Percentiles rank a stretch among this genome's conserved stretches.
phyloP scores from a whole-genome alignment of 2,113 vertebrate genomes.

The Tychaedon coryphoeus region DNA sequence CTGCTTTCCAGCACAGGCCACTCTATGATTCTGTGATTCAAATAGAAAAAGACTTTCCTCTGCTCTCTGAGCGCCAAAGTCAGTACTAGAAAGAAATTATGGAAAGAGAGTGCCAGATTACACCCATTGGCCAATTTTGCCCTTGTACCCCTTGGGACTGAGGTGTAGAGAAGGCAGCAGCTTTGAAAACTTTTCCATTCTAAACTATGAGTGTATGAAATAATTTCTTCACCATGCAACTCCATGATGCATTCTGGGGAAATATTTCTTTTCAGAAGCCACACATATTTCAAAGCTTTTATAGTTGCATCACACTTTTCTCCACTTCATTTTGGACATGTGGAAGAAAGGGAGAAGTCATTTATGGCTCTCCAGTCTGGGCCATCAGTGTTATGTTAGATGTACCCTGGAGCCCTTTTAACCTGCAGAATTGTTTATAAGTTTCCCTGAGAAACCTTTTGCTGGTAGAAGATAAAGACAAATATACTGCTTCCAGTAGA shows the following conservation, averaged over 20 bases:
- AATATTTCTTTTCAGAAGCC: background rate
- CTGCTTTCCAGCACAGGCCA: background rate
- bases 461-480: background rate
- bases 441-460: background rate
- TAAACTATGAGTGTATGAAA: background rate
- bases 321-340: background rate
- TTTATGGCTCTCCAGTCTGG: background rate
- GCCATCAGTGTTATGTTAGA: background rate
- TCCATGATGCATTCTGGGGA: background rate
- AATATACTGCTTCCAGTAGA: background rate
- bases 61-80: background rate
- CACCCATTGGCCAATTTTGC: background rate
- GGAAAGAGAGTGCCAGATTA: background rate
- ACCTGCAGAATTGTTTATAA: background rate
- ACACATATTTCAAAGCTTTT: background rate
- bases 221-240: rapidly evolving
- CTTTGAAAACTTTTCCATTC: background rate
- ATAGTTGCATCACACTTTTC: background rate
- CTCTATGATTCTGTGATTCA: background rate
- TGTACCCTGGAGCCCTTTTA: background rate
- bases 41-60: background rate
- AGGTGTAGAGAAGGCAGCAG: background rate
- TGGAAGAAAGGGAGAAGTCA: background rate
- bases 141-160: background rate
- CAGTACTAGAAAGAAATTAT: background rate